phyloP scores from a whole-genome alignment of 2,888 invertebrate genomes.

The Charanyca ferruginea region DNA sequence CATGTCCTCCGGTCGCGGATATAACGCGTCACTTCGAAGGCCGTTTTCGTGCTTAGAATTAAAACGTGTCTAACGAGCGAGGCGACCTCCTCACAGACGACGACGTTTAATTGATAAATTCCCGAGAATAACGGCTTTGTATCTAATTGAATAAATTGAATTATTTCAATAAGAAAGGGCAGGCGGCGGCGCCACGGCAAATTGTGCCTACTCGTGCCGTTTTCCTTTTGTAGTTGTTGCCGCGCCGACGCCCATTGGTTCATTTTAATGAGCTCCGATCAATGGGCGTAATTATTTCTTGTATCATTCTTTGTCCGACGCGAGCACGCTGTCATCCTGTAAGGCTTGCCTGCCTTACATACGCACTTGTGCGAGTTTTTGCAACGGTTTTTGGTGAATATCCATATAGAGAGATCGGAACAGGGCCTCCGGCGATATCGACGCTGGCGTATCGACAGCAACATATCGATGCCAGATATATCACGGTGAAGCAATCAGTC shows the following conservation, averaged over 20 bases:
- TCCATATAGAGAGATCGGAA: slow-evolving; percentile 75
- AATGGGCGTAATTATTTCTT: slow-evolving; percentile 90
- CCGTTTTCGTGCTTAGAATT: slow-evolving; percentile 53
- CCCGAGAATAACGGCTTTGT: slow-evolving; percentile 75
- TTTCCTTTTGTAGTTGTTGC: slow-evolving; percentile 80
- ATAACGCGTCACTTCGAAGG: slow-evolving; percentile 34
- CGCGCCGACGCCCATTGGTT: slow-evolving; percentile 81
- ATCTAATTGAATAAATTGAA: slow-evolving; percentile 83
- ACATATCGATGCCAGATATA: slow-evolving; percentile 48
- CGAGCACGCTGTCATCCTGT: slow-evolving; percentile 83
- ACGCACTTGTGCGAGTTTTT: slow-evolving; percentile 76
- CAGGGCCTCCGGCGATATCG: slow-evolving; percentile 48
- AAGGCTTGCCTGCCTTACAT: slow-evolving; percentile 71
- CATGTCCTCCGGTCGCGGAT: slow-evolving; percentile 20
- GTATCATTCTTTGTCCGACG: slow-evolving; percentile 87
- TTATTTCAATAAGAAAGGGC: slow-evolving; percentile 86
- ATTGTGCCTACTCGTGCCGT: slow-evolving; percentile 80
- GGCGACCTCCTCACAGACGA: slow-evolving; percentile 64
- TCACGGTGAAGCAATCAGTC: slow-evolving; percentile 53
- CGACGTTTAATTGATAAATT: slow-evolving; percentile 79
- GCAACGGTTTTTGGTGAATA: slow-evolving; percentile 83
- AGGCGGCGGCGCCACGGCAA: slow-evolving; percentile 85
- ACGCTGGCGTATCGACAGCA: slow-evolving; percentile 51
- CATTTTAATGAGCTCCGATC: slow-evolving; percentile 88
- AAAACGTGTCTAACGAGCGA: slow-evolving; percentile 64